Base-by-base conservation (phyloP, 2,797 vertebrate genomes). In the Odontamblyopus lacepedii region DNA sequence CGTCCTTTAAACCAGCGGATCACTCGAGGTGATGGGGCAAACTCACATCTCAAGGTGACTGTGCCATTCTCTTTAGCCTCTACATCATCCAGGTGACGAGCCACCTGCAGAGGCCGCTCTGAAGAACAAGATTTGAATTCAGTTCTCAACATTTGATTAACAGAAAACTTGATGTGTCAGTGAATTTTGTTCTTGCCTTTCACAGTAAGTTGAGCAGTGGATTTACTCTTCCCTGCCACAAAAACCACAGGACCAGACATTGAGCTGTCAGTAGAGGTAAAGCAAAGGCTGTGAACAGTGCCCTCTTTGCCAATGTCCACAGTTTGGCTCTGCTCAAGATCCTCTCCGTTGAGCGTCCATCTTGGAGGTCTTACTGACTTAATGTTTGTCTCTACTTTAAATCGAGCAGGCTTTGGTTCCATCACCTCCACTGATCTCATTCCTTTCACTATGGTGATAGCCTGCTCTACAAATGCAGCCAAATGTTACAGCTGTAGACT, bases 1-100 rank as follows among this genome's bases (percentile, higher is more conserved):
- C 95, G 93, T 1, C 91, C 96, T 88, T 96, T 97, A 77, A 96
- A 98, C 98, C 98, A 99, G 29, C 90, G 93, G 59, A 99, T 95
- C 0, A 93, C 75, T 83, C 97, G 95, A 4, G 98, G 98, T 35
- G 97, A 93, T 0, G 97, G 97, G 66, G 85, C 91, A 75, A 98
- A 99, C 87, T 95, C 94, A 26, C 97, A 98, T 67, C 94, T 96
- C 70, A 99, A 89, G 44, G 95, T 85, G 61, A 95, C 95, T 0
- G 95, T 96, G 80, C 94, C 93, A 50, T 88, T 94, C 80, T 99
- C 97, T 51, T 95, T 95, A 4, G 84, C 94, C 0, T 80, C 87
- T 55, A 94, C 93, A 71, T 98, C 94, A n/a, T 96, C 95, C 87
- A 99, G 80, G 3, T 94, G 94, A 75, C 92, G 90, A 13, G 88